Evolutionary conservation across 2,888 invertebrate genomes (phyloP).

Genomic region (Heliothis peltigera): DNA sequence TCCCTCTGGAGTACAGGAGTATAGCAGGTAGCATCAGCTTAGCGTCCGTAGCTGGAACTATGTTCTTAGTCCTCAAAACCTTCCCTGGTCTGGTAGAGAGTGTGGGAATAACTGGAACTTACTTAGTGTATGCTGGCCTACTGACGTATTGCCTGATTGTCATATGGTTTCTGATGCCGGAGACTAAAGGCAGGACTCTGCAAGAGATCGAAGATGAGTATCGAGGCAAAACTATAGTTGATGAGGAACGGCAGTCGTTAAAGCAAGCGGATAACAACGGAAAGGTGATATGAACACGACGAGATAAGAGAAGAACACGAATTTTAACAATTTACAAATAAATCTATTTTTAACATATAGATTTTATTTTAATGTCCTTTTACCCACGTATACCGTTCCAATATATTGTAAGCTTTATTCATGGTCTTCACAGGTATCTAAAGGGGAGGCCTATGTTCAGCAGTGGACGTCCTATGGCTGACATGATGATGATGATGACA

Average conservation of each 20-base stretch:
- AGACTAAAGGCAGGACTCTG: conserved; percentile 91
- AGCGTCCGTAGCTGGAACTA: conserved; percentile 88
- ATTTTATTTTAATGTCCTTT: too few species aligned
- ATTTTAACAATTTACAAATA: too few species aligned
- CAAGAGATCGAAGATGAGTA: conserved; percentile 91
- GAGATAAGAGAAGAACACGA: not conserved
- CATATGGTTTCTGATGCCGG: conserved; percentile 90
- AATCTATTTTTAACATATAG: too few species aligned
- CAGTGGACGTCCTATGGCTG: too few species aligned
- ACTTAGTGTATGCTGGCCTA: conserved; percentile 88
- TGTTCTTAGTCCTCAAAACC: conserved; percentile 91
- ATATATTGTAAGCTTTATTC: too few species aligned
- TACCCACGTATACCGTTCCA: too few species aligned
- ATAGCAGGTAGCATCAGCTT: conserved; percentile 91
- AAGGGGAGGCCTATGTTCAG: too few species aligned
- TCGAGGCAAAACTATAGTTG: conserved; percentile 63
- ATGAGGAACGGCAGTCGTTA: conserved; percentile 18
- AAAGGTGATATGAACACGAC: not conserved
- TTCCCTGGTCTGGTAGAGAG: conserved; percentile 86
- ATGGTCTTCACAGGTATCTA: too few species aligned
- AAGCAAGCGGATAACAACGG: conserved; percentile 3
- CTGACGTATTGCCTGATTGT: conserved; percentile 87
- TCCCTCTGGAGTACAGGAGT: conserved; percentile 90
- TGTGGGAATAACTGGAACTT: conserved; percentile 89
- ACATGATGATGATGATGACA: too few species aligned